Conservation (phyloP, 64 coral and sea anemone species). For the Orbicella faveolata region DNA sequence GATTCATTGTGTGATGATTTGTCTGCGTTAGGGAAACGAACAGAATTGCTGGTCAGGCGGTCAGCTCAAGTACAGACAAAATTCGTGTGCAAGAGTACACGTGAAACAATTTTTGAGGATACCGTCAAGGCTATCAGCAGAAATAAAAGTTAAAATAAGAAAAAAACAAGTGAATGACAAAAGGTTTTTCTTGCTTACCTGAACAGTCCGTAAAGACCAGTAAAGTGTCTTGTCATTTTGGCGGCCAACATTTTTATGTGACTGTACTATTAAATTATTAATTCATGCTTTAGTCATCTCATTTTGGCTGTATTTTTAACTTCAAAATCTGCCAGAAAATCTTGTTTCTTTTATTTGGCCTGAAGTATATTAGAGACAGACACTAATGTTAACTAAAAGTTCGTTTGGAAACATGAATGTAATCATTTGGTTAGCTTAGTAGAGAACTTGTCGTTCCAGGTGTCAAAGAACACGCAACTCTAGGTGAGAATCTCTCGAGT, state of each 20-base stretch:
- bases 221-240: not conserved
- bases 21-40: no score
- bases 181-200: not conserved
- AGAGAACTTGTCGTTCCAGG: not conserved
- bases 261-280: not conserved
- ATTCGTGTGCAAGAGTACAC: not conserved
- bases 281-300: not conserved
- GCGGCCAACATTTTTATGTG: not conserved
- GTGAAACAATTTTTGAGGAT: not conserved
- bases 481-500: not conserved
- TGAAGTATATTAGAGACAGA: no score
- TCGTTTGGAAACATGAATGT: no score
- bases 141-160: not conserved
- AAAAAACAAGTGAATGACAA: not conserved
- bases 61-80: no score
- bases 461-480: not conserved
- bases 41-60: no score
- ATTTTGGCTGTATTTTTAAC: no score
- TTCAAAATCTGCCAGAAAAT: no score
- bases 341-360: no score
- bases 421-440: no score
- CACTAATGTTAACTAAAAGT: no score
- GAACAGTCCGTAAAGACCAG: not conserved
- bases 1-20: no score
- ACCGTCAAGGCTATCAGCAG: not conserved